phyloP scores from a whole-genome alignment of 2,113 vertebrate genomes.

The Puntigrus tetrazona region DNA sequence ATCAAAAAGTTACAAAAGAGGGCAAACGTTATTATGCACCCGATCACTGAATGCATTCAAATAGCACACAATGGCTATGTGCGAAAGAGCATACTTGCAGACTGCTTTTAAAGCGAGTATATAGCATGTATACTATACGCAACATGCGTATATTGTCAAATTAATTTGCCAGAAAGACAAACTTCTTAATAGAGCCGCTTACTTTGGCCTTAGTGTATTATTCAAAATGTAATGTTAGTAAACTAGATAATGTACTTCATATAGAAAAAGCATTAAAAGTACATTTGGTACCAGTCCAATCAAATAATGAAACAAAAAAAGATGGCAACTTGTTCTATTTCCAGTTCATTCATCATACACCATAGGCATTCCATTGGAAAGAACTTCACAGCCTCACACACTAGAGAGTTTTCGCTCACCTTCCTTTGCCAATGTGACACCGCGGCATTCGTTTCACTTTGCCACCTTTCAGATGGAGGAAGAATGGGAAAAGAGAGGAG shows the following conservation, averaged over 20 bases:
- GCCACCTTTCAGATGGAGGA: slow-evolving; percentile 43
- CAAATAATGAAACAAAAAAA: background rate
- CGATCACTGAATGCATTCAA: background rate
- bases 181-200: background rate
- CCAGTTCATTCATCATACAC: background rate
- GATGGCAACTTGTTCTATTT: background rate
- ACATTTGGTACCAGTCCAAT: background rate
- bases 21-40: background rate
- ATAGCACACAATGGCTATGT: background rate
- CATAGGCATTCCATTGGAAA: background rate
- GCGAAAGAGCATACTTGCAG: background rate
- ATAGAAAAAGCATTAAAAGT: background rate
- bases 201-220: background rate
- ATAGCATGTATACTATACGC: background rate
- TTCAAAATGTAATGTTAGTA: background rate
- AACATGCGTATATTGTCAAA: background rate
- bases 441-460: slow-evolving; percentile 39
- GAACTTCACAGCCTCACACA: background rate
- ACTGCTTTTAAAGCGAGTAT: background rate
- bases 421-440: slow-evolving; percentile 37
- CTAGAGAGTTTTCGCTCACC: slow-evolving; percentile 40
- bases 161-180: no score
- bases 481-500: background rate
- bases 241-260: background rate
- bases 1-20: slow-evolving; percentile 4